A percentile compares a stretch with the other conserved stretches of the same genome.
phyloP scores from a whole-genome alignment of 1,140 invertebrate genomes.

The Cydia strobilella region DNA sequence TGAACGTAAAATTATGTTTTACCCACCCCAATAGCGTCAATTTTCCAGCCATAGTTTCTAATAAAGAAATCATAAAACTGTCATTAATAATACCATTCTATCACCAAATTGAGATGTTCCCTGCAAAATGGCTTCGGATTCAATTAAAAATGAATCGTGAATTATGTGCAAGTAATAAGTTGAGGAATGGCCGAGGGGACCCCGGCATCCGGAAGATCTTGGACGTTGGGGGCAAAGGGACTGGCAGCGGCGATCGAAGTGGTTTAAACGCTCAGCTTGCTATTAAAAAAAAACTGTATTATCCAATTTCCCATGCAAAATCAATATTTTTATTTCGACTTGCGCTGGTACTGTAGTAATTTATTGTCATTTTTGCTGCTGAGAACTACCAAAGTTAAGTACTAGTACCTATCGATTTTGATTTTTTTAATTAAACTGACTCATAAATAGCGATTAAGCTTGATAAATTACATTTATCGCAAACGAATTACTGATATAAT shows the following conservation, averaged over 20 bases:
- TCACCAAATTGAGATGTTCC: conserved; percentile 37
- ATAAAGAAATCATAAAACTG: conserved; percentile 29
- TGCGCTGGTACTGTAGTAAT: too few relatives aligned
- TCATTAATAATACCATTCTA: conserved; percentile 39
- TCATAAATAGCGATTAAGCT: too few relatives aligned
- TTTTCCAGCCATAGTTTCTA: conserved; percentile 13
- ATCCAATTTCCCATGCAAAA: too few relatives aligned
- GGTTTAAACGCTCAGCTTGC: neutral
- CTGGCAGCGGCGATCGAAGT: neutral
- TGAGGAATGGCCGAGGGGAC: conserved; percentile 41
- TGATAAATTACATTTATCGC: too few relatives aligned
- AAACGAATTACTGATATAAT: too few relatives aligned
- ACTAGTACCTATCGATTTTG: too few relatives aligned
- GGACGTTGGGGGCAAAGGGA: neutral
- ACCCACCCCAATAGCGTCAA: neutral
- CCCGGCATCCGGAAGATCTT: conserved; percentile 38
- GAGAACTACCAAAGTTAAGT: too few relatives aligned
- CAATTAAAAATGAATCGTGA: conserved; percentile 51
- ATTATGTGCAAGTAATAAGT: conserved; percentile 55
- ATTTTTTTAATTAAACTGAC: too few relatives aligned
- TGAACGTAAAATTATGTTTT: neutral
- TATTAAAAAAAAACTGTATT: too few relatives aligned
- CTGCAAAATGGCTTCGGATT: conserved; percentile 38
- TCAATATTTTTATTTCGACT: too few relatives aligned
- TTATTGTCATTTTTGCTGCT: too few relatives aligned